Conservation (phyloP, 2,888 invertebrate genomes). For the Drymonia ruficornis region DNA sequence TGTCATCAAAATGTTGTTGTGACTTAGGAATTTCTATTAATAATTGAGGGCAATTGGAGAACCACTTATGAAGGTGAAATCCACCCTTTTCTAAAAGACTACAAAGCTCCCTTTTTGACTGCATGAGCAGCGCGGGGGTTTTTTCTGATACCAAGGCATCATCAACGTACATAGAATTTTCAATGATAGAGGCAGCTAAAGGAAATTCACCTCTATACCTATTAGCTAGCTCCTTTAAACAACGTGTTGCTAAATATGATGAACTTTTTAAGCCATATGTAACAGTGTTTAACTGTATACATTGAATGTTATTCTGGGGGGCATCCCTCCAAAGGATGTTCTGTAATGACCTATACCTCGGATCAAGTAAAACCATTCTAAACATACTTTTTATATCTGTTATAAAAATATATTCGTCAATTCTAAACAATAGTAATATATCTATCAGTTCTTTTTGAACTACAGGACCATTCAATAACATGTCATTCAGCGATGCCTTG, state of each 20-base stretch:
- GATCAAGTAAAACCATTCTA: neutral
- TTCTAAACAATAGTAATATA: neutral
- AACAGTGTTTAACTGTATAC: slow-evolving; percentile 2
- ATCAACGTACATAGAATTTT: too few species aligned
- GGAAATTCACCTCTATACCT: too few species aligned
- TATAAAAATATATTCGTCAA: neutral
- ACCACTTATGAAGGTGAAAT: neutral
- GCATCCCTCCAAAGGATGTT: neutral
- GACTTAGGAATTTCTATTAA: neutral
- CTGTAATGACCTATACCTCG: neutral
- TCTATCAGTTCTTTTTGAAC: neutral
- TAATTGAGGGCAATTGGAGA: neutral
- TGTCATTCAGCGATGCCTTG: neutral
- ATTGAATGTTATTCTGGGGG: neutral
- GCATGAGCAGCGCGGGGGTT: too few species aligned
- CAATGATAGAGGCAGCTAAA: neutral
- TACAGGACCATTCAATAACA: neutral
- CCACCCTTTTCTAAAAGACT: neutral
- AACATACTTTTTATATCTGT: slow-evolving; percentile 1
- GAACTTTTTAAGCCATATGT: slow-evolving; percentile 14
- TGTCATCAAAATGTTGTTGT: neutral
- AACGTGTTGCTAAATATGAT: slow-evolving; percentile 16
- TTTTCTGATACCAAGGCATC: too few species aligned
- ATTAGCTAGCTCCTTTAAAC: slow-evolving; percentile 10
- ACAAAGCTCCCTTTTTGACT: neutral